Evolutionary conservation across 2,888 invertebrate genomes (phyloP), one percentile per base, ranked within the genome.

Genomic region (Pseudanteris insignis): DNA sequence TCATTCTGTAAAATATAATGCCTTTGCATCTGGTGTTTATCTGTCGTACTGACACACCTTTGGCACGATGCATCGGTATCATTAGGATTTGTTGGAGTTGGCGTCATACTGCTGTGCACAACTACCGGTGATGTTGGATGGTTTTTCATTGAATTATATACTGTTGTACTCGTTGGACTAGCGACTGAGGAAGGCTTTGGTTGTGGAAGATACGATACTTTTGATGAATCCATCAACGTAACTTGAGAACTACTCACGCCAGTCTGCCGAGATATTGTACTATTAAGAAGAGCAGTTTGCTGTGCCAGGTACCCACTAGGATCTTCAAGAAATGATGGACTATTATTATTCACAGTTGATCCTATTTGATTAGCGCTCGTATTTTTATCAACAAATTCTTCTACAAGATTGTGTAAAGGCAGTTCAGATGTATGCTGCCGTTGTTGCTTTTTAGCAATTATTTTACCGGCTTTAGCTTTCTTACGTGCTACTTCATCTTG

Each of bases 301-400:
- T 94, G 94, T 2, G 93, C 93, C 67, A 95, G 82, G 81, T 93
- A 95, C 1, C 93, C 94, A 71, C 89, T 91, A 0, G 94, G 94
- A 80, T 95, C 94, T 67, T 95, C 94, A 84, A 94, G 88, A 76
- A 94, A 94, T 21, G 93, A 93, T 1, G 92, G 92, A 64, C 73
- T 74, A 66, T 86, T 83, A 13, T 65, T 72, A 30, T 68, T 71
- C 3, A 71, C 67, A 5, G 70, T 68, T 15, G 69, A 70, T 8
- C 70, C 67, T 28, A 73, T 69, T 59, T 70, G 71, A 59, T 67
- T 70, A 54, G 69, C 69, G 30, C 67, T 64, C 46, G 74, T 69
- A 44, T 65, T 63, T 25, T 76, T 77, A 5, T 79, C 76, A 11
- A 67, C 69, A 28, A 76, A 77, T 12, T 77, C 77, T 14, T 76